phyloP scores from a whole-genome alignment of 2,113 vertebrate genomes.

The Hyperopisus bebe region DNA sequence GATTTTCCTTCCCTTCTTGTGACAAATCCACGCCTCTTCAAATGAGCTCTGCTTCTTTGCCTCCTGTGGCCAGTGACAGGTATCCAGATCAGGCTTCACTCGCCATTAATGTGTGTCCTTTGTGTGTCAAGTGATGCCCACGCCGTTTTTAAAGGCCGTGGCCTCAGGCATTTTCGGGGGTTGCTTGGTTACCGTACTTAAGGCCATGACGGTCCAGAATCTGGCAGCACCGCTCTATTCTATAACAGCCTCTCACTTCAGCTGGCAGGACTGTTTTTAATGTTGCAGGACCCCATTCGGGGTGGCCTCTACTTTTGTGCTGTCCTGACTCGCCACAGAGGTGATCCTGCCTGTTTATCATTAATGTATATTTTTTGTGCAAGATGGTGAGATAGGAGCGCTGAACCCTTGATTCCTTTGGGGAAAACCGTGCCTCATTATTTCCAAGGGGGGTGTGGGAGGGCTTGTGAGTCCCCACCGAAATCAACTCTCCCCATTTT shows the following conservation, averaged over 20 bases:
- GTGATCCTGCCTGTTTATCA: conserved; percentile 51
- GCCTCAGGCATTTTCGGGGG: not conserved
- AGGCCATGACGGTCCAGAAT: not conserved
- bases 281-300: not conserved
- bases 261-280: not conserved
- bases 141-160: not conserved
- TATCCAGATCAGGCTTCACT: not conserved
- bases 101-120: not conserved
- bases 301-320: conserved; percentile 22
- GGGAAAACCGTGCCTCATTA: conserved; percentile 18
- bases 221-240: not conserved
- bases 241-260: not conserved
- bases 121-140: not conserved
- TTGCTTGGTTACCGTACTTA: not conserved
- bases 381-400: conserved; percentile 41
- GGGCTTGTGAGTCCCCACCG: not conserved
- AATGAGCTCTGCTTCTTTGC: not conserved
- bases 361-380: conserved; percentile 52
- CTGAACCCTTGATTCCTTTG: not conserved
- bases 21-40: not conserved
- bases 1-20: not conserved
- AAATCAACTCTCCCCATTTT: not conserved
- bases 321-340: conserved; percentile 52
- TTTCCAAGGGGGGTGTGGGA: not conserved
- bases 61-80: not conserved